Base-by-base conservation (phyloP, 2,888 invertebrate species). In the Clivina fossor region DNA sequence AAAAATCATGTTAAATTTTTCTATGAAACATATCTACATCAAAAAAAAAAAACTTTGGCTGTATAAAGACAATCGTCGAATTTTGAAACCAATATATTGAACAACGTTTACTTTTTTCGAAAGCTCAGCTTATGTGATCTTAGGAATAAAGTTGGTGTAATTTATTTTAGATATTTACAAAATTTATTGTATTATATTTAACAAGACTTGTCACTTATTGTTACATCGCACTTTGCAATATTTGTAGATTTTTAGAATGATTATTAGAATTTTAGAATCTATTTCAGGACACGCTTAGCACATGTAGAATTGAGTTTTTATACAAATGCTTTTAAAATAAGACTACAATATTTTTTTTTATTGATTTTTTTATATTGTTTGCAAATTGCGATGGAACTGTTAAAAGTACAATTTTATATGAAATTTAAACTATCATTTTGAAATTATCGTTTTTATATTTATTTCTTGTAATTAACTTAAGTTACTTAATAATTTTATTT, bases 161-260 rank as follows among this genome's bases (percentile, higher is more conserved):
- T 9, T 24, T 24, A 24, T 7, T 24, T n/a, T 24, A 24, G 26
- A 24, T 24, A 24, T 24, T 7, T 24, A n/a, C n/a, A n/a, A n/a
- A n/a, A n/a, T n/a, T n/a, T n/a, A n/a, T n/a, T n/a, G n/a, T n/a
- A n/a, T n/a, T n/a, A n/a, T n/a, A n/a, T n/a, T n/a, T n/a, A n/a
- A n/a, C n/a, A n/a, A n/a, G n/a, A n/a, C n/a, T n/a, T n/a, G n/a
- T n/a, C 40, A 40, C 40, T 18, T 8, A 18, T 30, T 19, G 26
- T 30, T 38, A 24, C 33, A 51, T 51, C 51, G 19, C 51, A 51
- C 41, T 51, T 43, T 51, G 51, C 51, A 51, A 51, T 51, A 50
- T 38, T 49, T 26, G 11, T 35, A 22, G 8, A 28, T 8, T 8
- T 11, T 22, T 30, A 30, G 26, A 26, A 8, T 26, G 26, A 8